Conservation (phyloP, 1,140 invertebrate genomes). For the Pogonomyrmex californicus region DNA sequence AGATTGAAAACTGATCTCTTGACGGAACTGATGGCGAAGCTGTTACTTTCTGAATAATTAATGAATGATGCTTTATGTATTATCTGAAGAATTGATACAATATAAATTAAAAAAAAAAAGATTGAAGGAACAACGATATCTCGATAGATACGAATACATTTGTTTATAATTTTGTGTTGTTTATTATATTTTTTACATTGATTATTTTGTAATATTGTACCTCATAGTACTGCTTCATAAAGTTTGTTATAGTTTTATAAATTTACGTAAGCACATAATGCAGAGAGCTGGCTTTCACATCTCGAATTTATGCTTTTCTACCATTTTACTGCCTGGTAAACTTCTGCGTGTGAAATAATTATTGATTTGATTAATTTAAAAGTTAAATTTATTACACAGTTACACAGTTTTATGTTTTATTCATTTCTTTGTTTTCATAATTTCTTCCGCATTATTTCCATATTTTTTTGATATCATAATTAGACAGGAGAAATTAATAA, state of each 20-base stretch:
- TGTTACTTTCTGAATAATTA: constrained; percentile 54
- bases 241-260: background rate
- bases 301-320: constrained; percentile 11
- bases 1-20: constrained; percentile 48
- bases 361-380: constrained; percentile 27
- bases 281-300: background rate
- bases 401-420: background rate
- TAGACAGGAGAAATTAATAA: background rate
- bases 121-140: background rate
- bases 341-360: background rate
- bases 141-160: background rate
- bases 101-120: background rate
- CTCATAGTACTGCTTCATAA: background rate
- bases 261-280: background rate
- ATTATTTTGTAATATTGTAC: constrained; percentile 7
- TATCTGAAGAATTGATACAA: background rate
- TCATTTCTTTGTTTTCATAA: background rate
- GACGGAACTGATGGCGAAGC: constrained; percentile 21
- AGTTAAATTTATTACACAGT: constrained; percentile 2
- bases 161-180: background rate
- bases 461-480: background rate
- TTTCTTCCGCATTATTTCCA: background rate
- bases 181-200: background rate
- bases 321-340: constrained; percentile 4
- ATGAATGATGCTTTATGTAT: constrained; percentile 11